These are phyloP conservation scores for Eupithecia inturbata DNA, from an alignment of 2,888 invertebrate genomes.

Conservation along the genomic window DNA sequence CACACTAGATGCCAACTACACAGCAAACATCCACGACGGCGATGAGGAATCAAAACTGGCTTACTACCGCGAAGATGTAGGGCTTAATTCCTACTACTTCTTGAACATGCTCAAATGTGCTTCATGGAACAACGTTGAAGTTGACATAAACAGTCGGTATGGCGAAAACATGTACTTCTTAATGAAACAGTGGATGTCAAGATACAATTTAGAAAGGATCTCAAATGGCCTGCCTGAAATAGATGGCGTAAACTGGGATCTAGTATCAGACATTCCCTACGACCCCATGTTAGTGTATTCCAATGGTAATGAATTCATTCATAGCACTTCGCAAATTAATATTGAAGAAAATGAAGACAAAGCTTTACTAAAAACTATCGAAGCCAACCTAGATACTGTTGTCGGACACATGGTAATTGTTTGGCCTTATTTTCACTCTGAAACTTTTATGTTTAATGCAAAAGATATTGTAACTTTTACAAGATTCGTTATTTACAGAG, in stretches of 20 bases:
- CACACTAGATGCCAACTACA: constrained; percentile 71
- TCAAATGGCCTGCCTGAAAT: constrained; percentile 86
- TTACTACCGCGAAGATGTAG: constrained; percentile 89
- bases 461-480: constrained; percentile 12
- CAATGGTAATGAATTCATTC: constrained; percentile 86
- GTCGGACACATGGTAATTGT: constrained; percentile 68
- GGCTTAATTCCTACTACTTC: constrained; percentile 87
- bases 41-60: constrained; percentile 84
- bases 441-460: background rate
- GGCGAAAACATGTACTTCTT: constrained; percentile 86
- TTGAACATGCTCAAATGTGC: constrained; percentile 81
- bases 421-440: background rate
- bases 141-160: constrained; percentile 71
- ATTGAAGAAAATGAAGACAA: constrained; percentile 64
- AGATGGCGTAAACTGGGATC: constrained; percentile 80
- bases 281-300: constrained; percentile 85
- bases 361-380: constrained; percentile 64
- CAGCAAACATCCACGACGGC: constrained; percentile 67
- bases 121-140: constrained; percentile 81
- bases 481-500: constrained; percentile 62
- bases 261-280: constrained; percentile 79
- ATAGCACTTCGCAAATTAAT: constrained; percentile 75
- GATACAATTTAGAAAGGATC: constrained; percentile 88
- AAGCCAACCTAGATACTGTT: constrained; percentile 62
- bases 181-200: constrained; percentile 87